These are phyloP conservation scores for Alloscopus bannaensis DNA, from an alignment of 2,888 invertebrate genomes.

Conservation along the genomic window DNA sequence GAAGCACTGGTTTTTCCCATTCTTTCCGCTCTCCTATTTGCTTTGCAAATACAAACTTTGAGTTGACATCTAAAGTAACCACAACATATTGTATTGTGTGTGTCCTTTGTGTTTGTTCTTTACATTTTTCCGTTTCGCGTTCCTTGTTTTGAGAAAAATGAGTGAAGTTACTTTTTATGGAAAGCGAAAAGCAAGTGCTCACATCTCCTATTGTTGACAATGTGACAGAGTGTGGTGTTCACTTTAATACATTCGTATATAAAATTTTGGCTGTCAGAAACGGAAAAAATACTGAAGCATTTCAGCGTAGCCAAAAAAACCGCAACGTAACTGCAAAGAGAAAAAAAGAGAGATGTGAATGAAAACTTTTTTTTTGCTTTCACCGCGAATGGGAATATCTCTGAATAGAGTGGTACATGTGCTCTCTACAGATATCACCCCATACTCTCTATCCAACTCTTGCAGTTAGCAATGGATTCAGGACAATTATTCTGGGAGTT, in stretches of 20 bases:
- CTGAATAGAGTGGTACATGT: conserved; percentile 20
- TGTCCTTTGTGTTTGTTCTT: conserved; percentile 19
- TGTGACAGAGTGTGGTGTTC: conserved; percentile 22
- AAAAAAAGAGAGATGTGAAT: conserved; percentile 25
- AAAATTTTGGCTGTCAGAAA: conserved; percentile 16
- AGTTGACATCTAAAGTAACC: conserved; percentile 11
- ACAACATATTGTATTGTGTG: no score
- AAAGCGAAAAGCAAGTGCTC: no score
- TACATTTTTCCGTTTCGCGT: background rate
- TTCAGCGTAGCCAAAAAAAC: conserved; percentile 20
- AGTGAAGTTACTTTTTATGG: conserved; percentile 1
- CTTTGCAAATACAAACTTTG: conserved; percentile 6
- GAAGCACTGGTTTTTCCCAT: conserved; percentile 1
- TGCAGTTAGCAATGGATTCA: conserved; percentile 15
- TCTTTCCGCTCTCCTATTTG: conserved; percentile 5
- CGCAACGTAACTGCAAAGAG: conserved; percentile 18
- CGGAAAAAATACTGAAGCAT: background rate
- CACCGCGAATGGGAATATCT: conserved; percentile 28
- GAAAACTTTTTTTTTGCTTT: conserved; percentile 61
- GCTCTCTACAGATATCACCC: no score
- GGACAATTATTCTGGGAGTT: conserved; percentile 49
- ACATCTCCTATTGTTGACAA: conserved; percentile 23
- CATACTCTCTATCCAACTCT: background rate
- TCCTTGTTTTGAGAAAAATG: background rate
- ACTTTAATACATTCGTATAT: conserved; percentile 11